Base-by-base conservation (phyloP, 2,888 invertebrate genomes). In the Drosophila merina region DNA sequence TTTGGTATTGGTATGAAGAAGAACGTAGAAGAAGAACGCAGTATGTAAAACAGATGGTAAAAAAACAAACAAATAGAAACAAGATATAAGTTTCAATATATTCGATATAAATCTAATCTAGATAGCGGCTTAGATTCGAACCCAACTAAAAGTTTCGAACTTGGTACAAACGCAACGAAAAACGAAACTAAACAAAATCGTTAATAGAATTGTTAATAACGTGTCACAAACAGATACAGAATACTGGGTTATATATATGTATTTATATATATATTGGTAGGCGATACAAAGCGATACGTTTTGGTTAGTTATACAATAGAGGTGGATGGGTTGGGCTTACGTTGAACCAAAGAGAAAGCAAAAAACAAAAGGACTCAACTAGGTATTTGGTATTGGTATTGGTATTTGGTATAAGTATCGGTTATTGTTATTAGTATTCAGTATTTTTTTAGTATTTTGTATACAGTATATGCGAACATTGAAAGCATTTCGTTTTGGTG, bases 21-120 rank as follows among this genome's bases (percentile, higher is more conserved):
- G 84, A 80, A 84, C 85, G 81, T 85, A 85, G 81, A 79, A 85
- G 85, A 81, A 81, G 81, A 81, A 85, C 81, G 85, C 79, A 81
- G 81, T 82, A 81, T 85, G 80, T 75, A 85, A 83, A 80, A 77
- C 80, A 86, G 77, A 78, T 82, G 67, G 79, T 78, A 77, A 50
- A 52, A 75, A 67, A 57, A 77, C 68, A 74, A 74, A 72, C 70
- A 68, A 77, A 74, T 60, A 73, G 72, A 76, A 72, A 77, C 48
- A 73, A 75, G 76, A 74, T 76, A 82, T 75, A 79, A 77, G 67
- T 77, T 62, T 62, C 68, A 69, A 79, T 56, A 50, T 71, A 57
- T 62, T 71, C 57, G 40, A 79, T 79, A 74, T 72, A 74, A n/a
- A n/a, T n/a, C 67, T 60, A 74, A 66, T 63, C 64, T 64, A 64